Conservation (phyloP, 2,113 vertebrate species). For the Peromyscus californicus region DNA sequence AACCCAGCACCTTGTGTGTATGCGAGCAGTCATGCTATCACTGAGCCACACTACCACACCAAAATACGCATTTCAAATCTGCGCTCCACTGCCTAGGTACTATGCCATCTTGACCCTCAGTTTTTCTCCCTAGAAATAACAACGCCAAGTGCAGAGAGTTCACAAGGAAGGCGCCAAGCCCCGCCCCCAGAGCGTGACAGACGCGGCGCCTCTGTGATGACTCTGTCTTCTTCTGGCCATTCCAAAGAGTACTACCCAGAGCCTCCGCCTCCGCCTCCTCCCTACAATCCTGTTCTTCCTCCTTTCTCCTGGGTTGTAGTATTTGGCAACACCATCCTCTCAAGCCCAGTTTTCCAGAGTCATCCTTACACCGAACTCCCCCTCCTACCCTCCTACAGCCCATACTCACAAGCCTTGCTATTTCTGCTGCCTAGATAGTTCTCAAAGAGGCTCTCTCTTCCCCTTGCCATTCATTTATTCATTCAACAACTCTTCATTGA, state of each 20-base stretch:
- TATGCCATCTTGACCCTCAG: neutral
- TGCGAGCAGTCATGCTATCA: neutral
- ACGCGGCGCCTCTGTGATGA: accelerated
- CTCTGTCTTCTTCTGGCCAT: neutral
- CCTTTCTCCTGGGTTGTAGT: neutral
- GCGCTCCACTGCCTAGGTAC: neutral
- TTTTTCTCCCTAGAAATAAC: neutral
- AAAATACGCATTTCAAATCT: neutral
- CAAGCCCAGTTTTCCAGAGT: slow-evolving; percentile 5
- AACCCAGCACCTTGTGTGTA: neutral
- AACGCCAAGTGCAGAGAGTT: neutral
- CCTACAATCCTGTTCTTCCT: neutral
- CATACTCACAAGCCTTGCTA: neutral
- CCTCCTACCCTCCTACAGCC: slow-evolving; percentile 9
- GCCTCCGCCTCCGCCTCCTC: neutral
- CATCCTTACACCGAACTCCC: slow-evolving; percentile 15
- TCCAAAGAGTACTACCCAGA: neutral
- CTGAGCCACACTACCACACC: neutral
- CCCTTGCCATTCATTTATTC: slow-evolving; percentile 15
- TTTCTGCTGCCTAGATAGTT: neutral
- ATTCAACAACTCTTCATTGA: neutral
- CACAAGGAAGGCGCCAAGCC: neutral
- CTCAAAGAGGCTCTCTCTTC: slow-evolving; percentile 42
- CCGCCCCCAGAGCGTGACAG: neutral
- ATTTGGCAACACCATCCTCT: neutral